phyloP scores from a whole-genome alignment of 2,888 invertebrate species.

The Halictus quadricinctus region DNA sequence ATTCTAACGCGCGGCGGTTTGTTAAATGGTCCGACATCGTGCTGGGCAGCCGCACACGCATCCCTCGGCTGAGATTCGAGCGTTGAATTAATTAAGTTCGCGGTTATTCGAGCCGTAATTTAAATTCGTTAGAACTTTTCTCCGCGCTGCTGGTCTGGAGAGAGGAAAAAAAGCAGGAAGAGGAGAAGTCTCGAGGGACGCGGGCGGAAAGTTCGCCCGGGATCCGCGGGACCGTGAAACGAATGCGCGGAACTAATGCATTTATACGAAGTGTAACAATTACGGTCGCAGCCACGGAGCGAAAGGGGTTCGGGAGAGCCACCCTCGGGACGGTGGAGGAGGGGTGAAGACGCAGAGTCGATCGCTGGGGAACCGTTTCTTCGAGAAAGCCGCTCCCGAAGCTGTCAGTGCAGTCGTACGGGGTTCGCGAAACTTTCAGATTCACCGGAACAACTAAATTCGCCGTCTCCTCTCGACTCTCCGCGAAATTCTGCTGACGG shows the following conservation, averaged over 20 bases:
- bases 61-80: conserved; percentile 22
- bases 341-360: conserved; percentile 49
- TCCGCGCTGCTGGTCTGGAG: not conserved
- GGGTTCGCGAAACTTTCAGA: conserved; percentile 28
- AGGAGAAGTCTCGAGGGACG: conserved; percentile 37
- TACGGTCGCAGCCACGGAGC: conserved; percentile 61
- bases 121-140: conserved; percentile 59
- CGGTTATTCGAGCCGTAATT: conserved; percentile 53
- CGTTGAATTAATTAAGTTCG: conserved; percentile 53
- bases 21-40: conserved; percentile 12
- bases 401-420: conserved; percentile 21
- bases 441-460: not conserved
- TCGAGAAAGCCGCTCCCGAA: conserved; percentile 24
- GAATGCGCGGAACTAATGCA: conserved; percentile 80
- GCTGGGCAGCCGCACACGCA: not conserved
- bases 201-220: conserved; percentile 56
- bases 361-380: conserved; percentile 50
- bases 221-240: conserved; percentile 77
- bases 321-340: conserved; percentile 31
- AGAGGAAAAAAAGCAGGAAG: conserved; percentile 16
- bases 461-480: not conserved
- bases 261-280: conserved; percentile 82
- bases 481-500: not conserved
- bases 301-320: conserved; percentile 30
- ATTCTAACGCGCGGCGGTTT: not conserved